These are phyloP conservation scores for Sapayoa aenigma DNA, from an alignment of 2,113 vertebrate genomes.

Conservation along the genomic window DNA sequence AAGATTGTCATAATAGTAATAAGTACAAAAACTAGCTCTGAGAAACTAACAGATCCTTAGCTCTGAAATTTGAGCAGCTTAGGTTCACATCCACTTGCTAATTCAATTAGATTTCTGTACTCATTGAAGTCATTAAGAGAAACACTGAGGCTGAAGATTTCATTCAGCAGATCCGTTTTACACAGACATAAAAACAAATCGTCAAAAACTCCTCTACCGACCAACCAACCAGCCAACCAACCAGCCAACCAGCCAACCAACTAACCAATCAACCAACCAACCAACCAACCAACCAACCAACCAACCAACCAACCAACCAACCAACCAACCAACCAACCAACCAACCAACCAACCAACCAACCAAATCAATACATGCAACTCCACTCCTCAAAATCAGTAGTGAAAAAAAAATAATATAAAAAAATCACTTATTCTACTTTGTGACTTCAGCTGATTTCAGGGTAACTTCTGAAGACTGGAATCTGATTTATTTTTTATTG, in stretches of 20 bases:
- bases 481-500: not conserved
- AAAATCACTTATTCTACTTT: not conserved
- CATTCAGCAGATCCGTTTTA: not conserved
- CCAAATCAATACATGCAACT: accelerated
- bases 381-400: accelerated
- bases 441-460: not conserved
- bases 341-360: accelerated
- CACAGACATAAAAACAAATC: not conserved
- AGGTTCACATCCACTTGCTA: not conserved
- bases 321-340: no score
- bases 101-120: not conserved
- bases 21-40: not conserved
- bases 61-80: not conserved
- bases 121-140: not conserved
- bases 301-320: accelerated
- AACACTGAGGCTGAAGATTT: not conserved
- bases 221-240: accelerated
- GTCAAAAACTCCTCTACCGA: accelerated
- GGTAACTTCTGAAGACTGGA: not conserved
- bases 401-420: not conserved
- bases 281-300: accelerated
- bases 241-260: no score
- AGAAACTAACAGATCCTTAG: not conserved
- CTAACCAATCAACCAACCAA: accelerated
- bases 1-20: not conserved